Evolutionary conservation across 2,888 invertebrate species (phyloP), one percentile per base, ranked within the genome.

Genomic region (Octonoba sinensis): DNA sequence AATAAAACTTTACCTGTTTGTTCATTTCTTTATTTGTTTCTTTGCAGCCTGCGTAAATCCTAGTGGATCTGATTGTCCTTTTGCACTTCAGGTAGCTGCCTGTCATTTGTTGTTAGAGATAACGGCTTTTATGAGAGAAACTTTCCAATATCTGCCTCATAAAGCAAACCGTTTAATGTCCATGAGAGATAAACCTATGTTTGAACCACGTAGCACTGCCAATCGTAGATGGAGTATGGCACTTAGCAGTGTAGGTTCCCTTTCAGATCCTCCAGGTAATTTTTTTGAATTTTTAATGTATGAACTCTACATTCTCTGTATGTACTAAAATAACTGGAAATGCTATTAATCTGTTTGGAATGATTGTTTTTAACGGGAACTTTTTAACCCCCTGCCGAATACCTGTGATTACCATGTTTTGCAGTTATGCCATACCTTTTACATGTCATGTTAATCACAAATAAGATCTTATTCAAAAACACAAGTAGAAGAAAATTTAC

Each of bases 51-150:
- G 92, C 86, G 92, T 93, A 74, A 91, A 92, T 79, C 87, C 91
- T 3, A 91, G 91, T 78, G 96, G 96, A 57, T 93, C 94, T 0
- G 93, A 93, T 84, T 86, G 86, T 82, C 91, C 91, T 1, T 89
- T 89, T 83, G 90, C 90, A 0, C 90, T 99, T 67, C 93, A 97
- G 87, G 91, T 99, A 85, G 92, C 99, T 62, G 98, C 98, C 1
- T 98, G 98, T 88, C 93, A 96, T 75, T 91, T 99, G 22, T 91
- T 99, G n/a, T 92, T 95, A 87, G 99, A 99, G 91, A 96, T 99
- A 77, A 99, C 99, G 0, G 92, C 97, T 0, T 99, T 99, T 89
- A 90, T 99, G 71, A 91, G 99, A 18, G 99, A 99, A 90, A 96
- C 97, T 0, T 99, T 98, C 89, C 96, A 96, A 88, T 88, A 90